Conservation (phyloP, 35 echinoderm and acorn worm genomes). For the Chiridota heheva region DNA sequence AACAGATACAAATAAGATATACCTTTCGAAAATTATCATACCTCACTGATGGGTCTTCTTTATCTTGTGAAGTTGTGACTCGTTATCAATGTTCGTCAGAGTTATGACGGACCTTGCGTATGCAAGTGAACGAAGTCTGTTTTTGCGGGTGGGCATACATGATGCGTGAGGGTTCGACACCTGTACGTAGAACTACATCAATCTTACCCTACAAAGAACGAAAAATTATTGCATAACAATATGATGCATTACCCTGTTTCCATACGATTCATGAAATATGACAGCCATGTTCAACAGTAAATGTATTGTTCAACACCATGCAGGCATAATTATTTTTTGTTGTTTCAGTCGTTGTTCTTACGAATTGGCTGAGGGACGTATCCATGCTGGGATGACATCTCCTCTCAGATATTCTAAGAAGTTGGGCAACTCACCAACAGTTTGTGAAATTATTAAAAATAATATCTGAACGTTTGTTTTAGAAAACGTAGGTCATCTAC, state of each 20-base stretch:
- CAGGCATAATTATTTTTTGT: neutral
- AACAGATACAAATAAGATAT: too few species aligned
- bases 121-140: neutral
- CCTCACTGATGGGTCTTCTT: neutral
- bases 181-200: neutral
- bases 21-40: too few species aligned
- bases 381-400: too few species aligned
- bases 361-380: too few species aligned
- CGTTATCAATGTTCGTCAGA: neutral
- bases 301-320: neutral
- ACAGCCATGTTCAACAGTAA: neutral
- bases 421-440: too few species aligned
- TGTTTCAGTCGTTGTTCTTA: too few species aligned
- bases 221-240: too few species aligned
- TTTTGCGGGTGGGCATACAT: slow-evolving; percentile 2
- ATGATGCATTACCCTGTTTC: too few species aligned
- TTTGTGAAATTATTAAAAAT: too few species aligned
- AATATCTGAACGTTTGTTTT: too few species aligned
- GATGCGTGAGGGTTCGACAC: neutral
- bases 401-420: too few species aligned
- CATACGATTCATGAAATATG: too few species aligned
- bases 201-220: neutral
- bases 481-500: neutral
- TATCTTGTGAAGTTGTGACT: neutral
- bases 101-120: neutral